Evolutionary conservation across 2,888 invertebrate genomes (phyloP), one percentile per base, ranked within the genome.

Genomic region (Eupithecia subfuscata): DNA sequence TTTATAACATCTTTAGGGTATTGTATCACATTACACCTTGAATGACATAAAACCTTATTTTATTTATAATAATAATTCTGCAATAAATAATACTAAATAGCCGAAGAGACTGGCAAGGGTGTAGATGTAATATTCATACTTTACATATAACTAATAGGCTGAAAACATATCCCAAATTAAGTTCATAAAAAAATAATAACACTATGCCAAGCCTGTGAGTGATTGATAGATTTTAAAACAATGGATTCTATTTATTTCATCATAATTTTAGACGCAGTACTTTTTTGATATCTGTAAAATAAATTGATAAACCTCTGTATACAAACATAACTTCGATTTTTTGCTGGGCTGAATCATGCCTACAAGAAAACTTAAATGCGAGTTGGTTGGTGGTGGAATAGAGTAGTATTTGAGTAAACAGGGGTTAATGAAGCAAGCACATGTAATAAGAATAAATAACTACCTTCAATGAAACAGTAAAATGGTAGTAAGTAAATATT

Each of bases 371-470:
- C 16, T n/a, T n/a, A 18, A 37, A 52, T 9, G 0, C n/a, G 52
- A 52, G 22, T 56, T 48, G 9, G 30, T 30, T 30, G 30, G 30
- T 30, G 30, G 22, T 22, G 22, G 22, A 56, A 12, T 22, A n/a
- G 8, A n/a, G n/a, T 18, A n/a, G n/a, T 52, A 52, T n/a, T 18
- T 18, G 37, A 56, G 56, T 56, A 56, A 60, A 64, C 34, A 18
- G 18, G 30, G 30, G 34, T 64, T 64, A 34, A 64, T 60, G 2
- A 64, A 64, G 34, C 18, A 34, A 34, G 16, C 30, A 64, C 11
- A 34, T 63, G 30, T 30, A 34, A 34, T 16, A 34, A 64, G 34
- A 64, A 60, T 70, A 70, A 60, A 70, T 70, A 60, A 56, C 40
- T 64, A 64, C 8, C 64, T 34, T 18, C 18, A 18, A 18, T 30